Evolutionary conservation across 2,113 vertebrate genomes (phyloP).

Genomic region (Baryphthengus martii): DNA sequence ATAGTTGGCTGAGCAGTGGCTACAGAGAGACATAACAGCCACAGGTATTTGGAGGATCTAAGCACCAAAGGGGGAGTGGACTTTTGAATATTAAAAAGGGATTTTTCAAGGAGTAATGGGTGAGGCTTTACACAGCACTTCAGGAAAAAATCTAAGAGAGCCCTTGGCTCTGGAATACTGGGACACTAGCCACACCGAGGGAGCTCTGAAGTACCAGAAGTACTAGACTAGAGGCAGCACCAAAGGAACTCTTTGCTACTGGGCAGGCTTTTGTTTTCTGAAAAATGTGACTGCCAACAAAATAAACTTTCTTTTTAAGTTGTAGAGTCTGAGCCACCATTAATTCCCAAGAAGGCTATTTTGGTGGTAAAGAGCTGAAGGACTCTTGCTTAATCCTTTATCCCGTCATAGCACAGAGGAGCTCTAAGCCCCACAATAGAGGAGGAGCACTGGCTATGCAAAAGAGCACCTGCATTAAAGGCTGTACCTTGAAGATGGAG

Average conservation of each 20-base stretch:
- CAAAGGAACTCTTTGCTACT: background rate
- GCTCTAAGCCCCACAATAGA: accelerated
- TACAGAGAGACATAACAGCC: background rate
- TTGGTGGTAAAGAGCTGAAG: background rate
- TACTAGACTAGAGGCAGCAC: background rate
- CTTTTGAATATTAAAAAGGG: background rate
- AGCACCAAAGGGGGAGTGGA: background rate
- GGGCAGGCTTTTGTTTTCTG: background rate
- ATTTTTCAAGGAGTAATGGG: background rate
- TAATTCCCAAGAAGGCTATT: background rate
- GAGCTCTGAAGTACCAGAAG: background rate
- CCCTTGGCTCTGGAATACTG: background rate
- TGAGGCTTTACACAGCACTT: background rate
- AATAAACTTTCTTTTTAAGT: background rate
- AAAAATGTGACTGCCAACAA: background rate
- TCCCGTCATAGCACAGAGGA: accelerated
- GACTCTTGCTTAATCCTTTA: background rate
- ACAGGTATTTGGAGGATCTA: background rate
- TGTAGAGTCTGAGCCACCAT: background rate
- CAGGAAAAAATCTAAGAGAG: background rate
- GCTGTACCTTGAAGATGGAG: background rate
- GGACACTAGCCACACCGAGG: background rate
- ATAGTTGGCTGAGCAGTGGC: background rate
- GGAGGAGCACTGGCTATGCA: background rate
- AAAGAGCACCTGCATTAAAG: background rate